Conservation (phyloP, 2,113 vertebrate species). For the Alligator sinensis region DNA sequence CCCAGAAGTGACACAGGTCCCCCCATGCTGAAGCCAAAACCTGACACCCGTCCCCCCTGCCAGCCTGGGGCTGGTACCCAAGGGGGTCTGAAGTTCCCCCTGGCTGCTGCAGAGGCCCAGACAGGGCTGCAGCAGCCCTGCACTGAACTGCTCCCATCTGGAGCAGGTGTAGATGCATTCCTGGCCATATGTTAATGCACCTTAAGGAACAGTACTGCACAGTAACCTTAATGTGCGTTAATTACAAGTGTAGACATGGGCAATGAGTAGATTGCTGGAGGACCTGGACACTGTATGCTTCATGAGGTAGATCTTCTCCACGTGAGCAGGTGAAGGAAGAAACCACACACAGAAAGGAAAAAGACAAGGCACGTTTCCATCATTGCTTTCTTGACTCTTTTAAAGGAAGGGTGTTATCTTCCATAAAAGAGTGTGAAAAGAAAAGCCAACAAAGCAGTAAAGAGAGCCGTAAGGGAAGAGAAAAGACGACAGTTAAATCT, state of each 20-base stretch:
- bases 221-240: no score
- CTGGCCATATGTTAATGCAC: no score
- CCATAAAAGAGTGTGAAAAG: background rate
- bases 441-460: background rate
- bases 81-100: no score
- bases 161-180: no score
- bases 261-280: background rate
- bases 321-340: fast-evolving
- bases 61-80: no score
- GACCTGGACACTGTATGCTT: background rate
- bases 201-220: no score
- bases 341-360: background rate
- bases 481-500: fast-evolving
- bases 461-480: background rate
- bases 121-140: no score
- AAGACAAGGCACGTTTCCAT: background rate
- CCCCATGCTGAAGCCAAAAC: no score
- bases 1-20: no score
- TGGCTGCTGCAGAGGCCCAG: no score
- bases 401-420: background rate
- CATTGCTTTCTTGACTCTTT: background rate
- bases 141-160: no score
- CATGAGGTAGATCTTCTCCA: background rate
- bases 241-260: background rate
- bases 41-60: no score